These are phyloP conservation scores for Ceratitis capitata DNA, from an alignment of 1,140 invertebrate species.

Conservation along the genomic window DNA sequence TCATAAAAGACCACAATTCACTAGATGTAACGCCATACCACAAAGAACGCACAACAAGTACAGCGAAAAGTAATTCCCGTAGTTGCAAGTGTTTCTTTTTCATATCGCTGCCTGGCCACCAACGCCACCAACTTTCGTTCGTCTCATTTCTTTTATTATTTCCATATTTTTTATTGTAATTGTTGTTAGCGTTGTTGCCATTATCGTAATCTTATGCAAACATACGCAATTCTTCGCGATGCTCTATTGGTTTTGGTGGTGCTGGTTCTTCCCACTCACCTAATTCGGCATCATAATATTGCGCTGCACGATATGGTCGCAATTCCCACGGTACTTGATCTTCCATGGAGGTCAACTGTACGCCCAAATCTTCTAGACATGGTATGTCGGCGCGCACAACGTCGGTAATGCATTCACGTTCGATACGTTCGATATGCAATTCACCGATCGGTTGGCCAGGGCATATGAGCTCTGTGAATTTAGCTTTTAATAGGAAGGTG, in stretches of 20 bases:
- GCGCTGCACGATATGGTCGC: slow-evolving; percentile 70
- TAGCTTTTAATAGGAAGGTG: slow-evolving; percentile 74
- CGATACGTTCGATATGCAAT: slow-evolving; percentile 81
- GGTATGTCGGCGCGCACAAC: slow-evolving; percentile 72
- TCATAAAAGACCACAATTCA: slow-evolving; percentile 18
- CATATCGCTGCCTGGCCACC: slow-evolving; percentile 38
- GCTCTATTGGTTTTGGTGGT: slow-evolving; percentile 68
- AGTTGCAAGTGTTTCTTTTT: slow-evolving; percentile 40
- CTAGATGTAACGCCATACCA: slow-evolving; percentile 42
- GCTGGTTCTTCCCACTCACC: slow-evolving; percentile 77
- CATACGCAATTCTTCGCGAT: slow-evolving; percentile 52
- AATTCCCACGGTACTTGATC: slow-evolving; percentile 82
- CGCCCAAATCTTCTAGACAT: slow-evolving; percentile 88
- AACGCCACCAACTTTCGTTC: slow-evolving; percentile 40
- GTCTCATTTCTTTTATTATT: neutral
- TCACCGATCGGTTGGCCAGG: slow-evolving; percentile 74
- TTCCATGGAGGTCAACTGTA: slow-evolving; percentile 79
- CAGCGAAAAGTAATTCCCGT: slow-evolving; percentile 41
- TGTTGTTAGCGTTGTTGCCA: slow-evolving; percentile 29
- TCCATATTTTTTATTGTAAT: neutral
- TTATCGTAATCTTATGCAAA: slow-evolving; percentile 50
- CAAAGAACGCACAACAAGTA: slow-evolving; percentile 43
- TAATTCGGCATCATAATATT: slow-evolving; percentile 79
- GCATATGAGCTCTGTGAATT: slow-evolving; percentile 70
- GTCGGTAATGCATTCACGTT: slow-evolving; percentile 85